phyloP scores from a whole-genome alignment of 2,113 vertebrate species.

The Colinus virginianus region DNA sequence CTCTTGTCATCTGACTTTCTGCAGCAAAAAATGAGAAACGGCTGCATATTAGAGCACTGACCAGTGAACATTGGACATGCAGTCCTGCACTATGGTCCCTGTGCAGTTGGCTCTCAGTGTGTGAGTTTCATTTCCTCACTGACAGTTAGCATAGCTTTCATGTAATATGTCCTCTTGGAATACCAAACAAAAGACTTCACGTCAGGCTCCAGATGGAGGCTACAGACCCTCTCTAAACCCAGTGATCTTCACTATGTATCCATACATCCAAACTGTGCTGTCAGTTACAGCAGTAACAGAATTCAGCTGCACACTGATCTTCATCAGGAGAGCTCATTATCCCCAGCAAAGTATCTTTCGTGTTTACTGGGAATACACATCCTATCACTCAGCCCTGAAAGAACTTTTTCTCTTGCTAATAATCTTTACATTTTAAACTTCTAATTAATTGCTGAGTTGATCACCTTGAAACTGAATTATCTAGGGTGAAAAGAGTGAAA shows the following conservation, averaged over 20 bases:
- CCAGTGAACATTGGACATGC: fast-evolving
- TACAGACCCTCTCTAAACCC: not conserved
- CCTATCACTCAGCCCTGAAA: not conserved
- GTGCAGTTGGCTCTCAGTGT: not conserved
- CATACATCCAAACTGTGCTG: not conserved
- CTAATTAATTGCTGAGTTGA: conserved; percentile 28
- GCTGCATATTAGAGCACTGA: not conserved
- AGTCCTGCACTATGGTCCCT: not conserved
- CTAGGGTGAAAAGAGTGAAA: conserved; percentile 5
- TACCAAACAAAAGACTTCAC: not conserved
- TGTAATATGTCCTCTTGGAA: not conserved
- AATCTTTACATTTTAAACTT: conserved; percentile 35
- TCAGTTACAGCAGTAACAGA: not conserved
- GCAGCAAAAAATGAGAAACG: not conserved
- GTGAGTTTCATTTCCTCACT: not conserved
- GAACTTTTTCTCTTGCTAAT: not conserved
- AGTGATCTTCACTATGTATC: not conserved
- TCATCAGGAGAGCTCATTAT: conserved; percentile 1
- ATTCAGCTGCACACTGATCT: conserved; percentile 24
- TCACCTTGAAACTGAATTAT: conserved; percentile 20
- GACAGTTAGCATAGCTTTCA: not conserved
- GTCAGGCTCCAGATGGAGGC: not conserved
- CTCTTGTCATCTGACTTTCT: not conserved
- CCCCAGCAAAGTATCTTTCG: not conserved
- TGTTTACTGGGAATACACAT: not conserved